Conservation (phyloP, 2,797 vertebrate species). For the Mastacembelus armatus region DNA sequence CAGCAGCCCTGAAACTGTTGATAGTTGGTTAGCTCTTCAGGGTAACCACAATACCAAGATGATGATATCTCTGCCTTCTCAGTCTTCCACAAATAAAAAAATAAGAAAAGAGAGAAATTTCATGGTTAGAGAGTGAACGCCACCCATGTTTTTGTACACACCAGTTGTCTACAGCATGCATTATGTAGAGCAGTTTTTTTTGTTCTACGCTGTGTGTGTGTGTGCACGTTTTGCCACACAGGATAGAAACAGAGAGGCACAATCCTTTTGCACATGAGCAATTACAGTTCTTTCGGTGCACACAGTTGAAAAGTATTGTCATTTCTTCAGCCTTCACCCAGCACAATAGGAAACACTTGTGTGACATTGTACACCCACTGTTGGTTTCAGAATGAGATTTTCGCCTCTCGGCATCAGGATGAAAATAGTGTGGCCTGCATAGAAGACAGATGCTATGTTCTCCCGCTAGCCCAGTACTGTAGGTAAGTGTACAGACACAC, state of each 20-base stretch:
- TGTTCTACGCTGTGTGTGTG: too few species aligned
- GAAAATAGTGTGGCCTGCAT: slow-evolving; percentile 99
- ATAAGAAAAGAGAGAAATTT: slow-evolving; percentile 7
- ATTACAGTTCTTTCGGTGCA: slow-evolving; percentile 6
- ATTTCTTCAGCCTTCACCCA: slow-evolving; percentile 26
- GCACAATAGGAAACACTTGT: slow-evolving; percentile 32
- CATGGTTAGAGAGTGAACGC: slow-evolving; percentile 4
- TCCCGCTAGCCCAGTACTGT: slow-evolving; percentile 99
- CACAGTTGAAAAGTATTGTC: slow-evolving; percentile 13
- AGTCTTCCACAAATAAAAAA: slow-evolving; percentile 13
- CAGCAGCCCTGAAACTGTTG: slow-evolving; percentile 46
- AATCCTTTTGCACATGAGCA: slow-evolving; percentile 20
- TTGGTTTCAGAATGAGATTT: slow-evolving; percentile 96
- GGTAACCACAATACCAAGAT: slow-evolving; percentile 34
- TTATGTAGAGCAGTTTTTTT: neutral
- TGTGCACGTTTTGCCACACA: neutral
- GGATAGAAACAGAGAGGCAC: slow-evolving; percentile 16
- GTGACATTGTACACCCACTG: slow-evolving; percentile 67
- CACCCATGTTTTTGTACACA: neutral
- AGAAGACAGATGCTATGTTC: slow-evolving; percentile 98
- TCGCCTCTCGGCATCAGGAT: slow-evolving; percentile 98
- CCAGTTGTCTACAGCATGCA: slow-evolving; percentile 1
- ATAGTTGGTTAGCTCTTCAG: slow-evolving; percentile 34
- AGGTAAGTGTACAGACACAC: slow-evolving; percentile 84
- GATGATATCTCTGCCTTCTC: slow-evolving; percentile 44